phyloP scores from a whole-genome alignment of 2,113 vertebrate genomes.

The Amphilophus citrinellus region DNA sequence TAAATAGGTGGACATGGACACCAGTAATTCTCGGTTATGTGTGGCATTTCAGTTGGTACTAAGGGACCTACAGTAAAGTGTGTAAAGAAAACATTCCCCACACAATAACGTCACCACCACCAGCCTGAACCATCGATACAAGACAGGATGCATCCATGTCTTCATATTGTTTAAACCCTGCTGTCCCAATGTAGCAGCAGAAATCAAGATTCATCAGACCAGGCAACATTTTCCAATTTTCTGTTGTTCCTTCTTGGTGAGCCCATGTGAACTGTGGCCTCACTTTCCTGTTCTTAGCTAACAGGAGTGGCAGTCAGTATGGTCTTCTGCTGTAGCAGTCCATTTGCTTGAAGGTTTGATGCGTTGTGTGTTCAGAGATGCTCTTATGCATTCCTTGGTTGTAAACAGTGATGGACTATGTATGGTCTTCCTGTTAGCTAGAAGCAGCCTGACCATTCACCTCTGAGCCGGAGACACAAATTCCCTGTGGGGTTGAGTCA shows the following conservation, averaged over 20 bases:
- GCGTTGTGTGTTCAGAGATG: not conserved
- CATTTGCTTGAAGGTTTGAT: not conserved
- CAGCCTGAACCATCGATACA: accelerated
- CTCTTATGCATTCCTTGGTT: not conserved
- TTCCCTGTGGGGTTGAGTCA: too few relatives aligned
- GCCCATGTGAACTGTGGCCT: not conserved
- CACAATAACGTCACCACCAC: not conserved
- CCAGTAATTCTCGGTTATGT: not conserved
- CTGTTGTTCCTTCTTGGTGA: not conserved
- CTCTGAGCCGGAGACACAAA: too few relatives aligned
- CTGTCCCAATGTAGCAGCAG: not conserved
- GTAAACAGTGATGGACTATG: accelerated
- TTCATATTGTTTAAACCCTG: not conserved
- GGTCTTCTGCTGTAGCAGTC: not conserved
- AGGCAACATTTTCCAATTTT: not conserved
- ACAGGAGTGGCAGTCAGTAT: not conserved
- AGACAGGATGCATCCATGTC: not conserved
- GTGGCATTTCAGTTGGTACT: not conserved
- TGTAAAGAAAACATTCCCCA: not conserved
- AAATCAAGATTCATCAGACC: not conserved
- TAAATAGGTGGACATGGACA: not conserved
- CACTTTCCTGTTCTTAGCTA: not conserved
- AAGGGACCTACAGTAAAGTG: not conserved
- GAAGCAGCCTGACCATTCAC: too few relatives aligned
- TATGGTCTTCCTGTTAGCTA: not conserved